Evolutionary conservation across 2,888 invertebrate genomes (phyloP).

Genomic region (Macrosoma leucophasiata): DNA sequence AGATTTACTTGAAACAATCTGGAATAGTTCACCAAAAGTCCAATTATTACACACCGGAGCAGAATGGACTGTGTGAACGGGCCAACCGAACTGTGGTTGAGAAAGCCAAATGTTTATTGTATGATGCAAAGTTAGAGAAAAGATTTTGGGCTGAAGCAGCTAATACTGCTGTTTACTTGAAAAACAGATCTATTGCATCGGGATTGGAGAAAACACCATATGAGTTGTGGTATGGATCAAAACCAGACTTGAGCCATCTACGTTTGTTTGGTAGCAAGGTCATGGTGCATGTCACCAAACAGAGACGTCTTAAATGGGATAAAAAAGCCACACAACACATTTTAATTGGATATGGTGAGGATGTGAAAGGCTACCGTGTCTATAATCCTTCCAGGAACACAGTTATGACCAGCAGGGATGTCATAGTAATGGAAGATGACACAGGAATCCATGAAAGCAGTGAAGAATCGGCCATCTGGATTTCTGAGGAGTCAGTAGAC

Average conservation of each 20-base stretch:
- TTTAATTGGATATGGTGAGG: too few relatives aligned
- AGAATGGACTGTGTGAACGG: slow-evolving; percentile 17
- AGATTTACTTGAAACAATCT: slow-evolving; percentile 15
- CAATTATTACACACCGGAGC: slow-evolving; percentile 16
- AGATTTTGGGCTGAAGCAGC: too few relatives aligned
- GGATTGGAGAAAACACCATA: slow-evolving; percentile 13
- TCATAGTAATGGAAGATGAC: too few relatives aligned
- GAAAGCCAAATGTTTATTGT: slow-evolving; percentile 14
- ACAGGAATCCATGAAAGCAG: too few relatives aligned
- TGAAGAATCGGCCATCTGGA: too few relatives aligned
- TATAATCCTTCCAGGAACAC: too few relatives aligned
- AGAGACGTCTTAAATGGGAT: slow-evolving; percentile 19
- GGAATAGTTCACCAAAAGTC: slow-evolving; percentile 24
- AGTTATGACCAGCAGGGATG: too few relatives aligned
- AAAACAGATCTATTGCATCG: slow-evolving; percentile 15
- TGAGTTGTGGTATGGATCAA: slow-evolving; percentile 4
- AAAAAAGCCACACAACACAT: slow-evolving; percentile 14
- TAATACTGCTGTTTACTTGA: too few relatives aligned
- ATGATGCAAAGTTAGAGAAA: slow-evolving; percentile 17
- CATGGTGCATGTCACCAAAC: slow-evolving; percentile 20
- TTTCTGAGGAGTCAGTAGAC: too few relatives aligned
- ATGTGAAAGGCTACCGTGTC: too few relatives aligned
- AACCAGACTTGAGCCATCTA: slow-evolving; percentile 1
- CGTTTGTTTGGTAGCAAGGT: slow-evolving; percentile 16
- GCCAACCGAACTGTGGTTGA: slow-evolving; percentile 19